Evolutionary conservation across 2,797 vertebrate species (phyloP).

Genomic region (Urosaurus nigricauda): DNA sequence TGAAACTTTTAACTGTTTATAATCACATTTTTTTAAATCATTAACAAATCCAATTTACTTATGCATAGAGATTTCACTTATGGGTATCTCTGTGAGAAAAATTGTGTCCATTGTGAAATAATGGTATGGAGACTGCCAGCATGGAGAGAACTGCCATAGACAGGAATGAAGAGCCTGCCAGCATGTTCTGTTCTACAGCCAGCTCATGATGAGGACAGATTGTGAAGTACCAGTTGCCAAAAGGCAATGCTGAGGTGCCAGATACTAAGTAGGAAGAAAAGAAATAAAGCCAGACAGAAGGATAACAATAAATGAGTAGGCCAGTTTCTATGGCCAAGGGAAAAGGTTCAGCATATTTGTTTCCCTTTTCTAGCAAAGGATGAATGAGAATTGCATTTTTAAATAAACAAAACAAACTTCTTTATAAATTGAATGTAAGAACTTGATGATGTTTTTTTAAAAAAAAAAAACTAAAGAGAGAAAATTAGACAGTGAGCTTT

Average conservation of each 20-base stretch:
- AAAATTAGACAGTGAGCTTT: too few relatives aligned
- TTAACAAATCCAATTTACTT: slow-evolving; percentile 13
- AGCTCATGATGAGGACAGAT: neutral
- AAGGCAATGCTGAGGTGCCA: neutral
- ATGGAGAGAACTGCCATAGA: fast-evolving
- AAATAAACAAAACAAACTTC: neutral
- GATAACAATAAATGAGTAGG: neutral
- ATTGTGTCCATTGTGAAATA: neutral
- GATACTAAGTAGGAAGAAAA: neutral
- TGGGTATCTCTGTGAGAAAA: neutral
- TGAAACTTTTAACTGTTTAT: neutral
- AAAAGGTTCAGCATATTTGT: neutral
- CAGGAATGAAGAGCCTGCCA: fast-evolving
- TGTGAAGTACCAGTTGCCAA: neutral
- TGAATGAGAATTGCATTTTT: too few relatives aligned
- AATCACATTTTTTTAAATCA: neutral
- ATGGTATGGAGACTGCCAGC: neutral
- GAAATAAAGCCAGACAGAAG: neutral
- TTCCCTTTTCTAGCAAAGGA: neutral
- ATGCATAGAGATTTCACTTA: neutral
- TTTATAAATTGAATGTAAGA: neutral
- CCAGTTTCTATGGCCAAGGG: neutral
- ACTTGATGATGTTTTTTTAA: neutral
- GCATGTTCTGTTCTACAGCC: neutral
- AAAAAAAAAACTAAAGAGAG: neutral